Conservation (phyloP, 2,113 vertebrate species). For the Cervus canadensis region DNA sequence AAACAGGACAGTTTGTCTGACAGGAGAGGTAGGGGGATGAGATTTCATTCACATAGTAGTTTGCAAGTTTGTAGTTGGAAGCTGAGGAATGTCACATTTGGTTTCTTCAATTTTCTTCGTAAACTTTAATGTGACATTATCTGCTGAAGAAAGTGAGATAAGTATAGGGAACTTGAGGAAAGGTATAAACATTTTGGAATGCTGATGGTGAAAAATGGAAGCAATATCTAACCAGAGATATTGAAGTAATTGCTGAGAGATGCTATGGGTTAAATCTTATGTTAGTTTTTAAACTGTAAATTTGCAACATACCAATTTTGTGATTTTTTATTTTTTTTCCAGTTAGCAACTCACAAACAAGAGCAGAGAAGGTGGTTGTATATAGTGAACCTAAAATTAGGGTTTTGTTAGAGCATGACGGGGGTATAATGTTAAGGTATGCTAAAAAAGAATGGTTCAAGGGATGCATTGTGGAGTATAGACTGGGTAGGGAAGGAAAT, state of each 20-base stretch:
- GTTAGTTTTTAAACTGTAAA: background rate
- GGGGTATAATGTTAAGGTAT: background rate
- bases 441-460: background rate
- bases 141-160: background rate
- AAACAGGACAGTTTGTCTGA: background rate
- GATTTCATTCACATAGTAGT: background rate
- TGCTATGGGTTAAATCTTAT: background rate
- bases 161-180: slow-evolving; percentile 4
- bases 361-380: background rate
- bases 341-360: background rate
- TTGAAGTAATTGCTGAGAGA: background rate
- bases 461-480: background rate
- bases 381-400: background rate
- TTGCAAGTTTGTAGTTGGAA: background rate
- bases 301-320: background rate
- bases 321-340: background rate
- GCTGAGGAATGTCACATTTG: background rate
- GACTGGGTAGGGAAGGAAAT: background rate
- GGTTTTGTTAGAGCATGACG: background rate
- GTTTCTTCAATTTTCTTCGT: slow-evolving; percentile 20
- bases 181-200: background rate
- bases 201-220: background rate
- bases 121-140: background rate
- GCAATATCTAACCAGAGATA: background rate
- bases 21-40: background rate